Percentiles rank a stretch among this genome's conserved stretches.
These are phyloP conservation scores for Adrianichthys oophorus DNA, from an alignment of 2,797 vertebrate genomes.

Conservation along the genomic window DNA sequence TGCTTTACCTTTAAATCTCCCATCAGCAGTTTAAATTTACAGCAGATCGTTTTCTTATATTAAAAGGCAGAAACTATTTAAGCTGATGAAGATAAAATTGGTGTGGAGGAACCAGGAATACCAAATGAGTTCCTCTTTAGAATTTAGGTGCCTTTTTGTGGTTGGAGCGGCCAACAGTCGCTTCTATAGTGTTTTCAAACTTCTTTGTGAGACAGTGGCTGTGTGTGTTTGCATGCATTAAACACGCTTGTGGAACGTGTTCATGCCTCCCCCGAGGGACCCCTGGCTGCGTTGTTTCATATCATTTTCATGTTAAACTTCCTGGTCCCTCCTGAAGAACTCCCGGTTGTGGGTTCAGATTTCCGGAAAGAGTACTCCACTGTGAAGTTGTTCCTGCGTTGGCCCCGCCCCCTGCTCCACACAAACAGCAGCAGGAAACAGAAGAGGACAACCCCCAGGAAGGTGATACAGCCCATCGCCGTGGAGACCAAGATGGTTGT, in stretches of 20 bases:
- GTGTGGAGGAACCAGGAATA: constrained; percentile 53
- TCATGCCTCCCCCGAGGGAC: constrained; percentile 80
- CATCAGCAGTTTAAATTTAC: too few relatives aligned
- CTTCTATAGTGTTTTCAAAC: constrained; percentile 25
- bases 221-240: constrained; percentile 76
- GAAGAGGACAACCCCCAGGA: constrained; percentile 96
- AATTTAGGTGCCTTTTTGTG: constrained; percentile 31
- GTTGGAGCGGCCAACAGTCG: constrained; percentile 32
- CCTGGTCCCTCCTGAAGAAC: constrained; percentile 86
- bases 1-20: too few relatives aligned
- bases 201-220: constrained; percentile 74
- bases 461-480: constrained; percentile 98
- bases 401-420: constrained; percentile 96
- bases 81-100: constrained; percentile 49
- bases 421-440: constrained; percentile 97
- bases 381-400: constrained; percentile 97
- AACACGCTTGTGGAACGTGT: constrained; percentile 75
- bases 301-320: constrained; percentile 99
- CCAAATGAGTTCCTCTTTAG: constrained; percentile 46
- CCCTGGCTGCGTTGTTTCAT: constrained; percentile 89
- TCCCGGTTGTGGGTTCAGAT: constrained; percentile 85
- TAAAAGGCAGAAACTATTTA: constrained; percentile 28
- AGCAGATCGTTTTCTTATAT: constrained; percentile 1
- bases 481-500: constrained; percentile 98
- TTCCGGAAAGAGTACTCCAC: constrained; percentile 98